Percentiles rank a stretch among this genome's conserved stretches.
phyloP scores from a whole-genome alignment of 2,888 invertebrate genomes.

The Cremastobaeus sp. region DNA sequence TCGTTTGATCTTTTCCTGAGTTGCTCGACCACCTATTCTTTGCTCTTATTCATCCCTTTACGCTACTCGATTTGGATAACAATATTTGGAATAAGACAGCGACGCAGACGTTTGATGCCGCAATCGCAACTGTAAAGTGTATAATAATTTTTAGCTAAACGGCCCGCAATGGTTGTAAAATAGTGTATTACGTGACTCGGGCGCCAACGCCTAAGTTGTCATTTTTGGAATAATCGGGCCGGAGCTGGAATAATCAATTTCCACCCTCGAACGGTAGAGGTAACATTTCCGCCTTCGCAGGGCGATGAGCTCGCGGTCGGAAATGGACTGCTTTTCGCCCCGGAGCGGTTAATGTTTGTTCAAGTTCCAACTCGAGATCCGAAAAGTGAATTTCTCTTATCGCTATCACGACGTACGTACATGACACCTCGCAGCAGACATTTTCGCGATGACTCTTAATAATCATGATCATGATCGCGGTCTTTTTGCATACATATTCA shows the following conservation, averaged over 20 bases:
- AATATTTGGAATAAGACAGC: slow-evolving; percentile 20
- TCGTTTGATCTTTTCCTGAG: slow-evolving; percentile 2
- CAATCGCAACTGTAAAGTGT: slow-evolving; percentile 50
- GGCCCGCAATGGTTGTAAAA: slow-evolving; percentile 35
- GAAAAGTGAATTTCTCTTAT: too few species aligned
- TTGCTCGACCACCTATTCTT: background rate
- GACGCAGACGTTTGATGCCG: slow-evolving; percentile 25
- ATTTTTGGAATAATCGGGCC: too few species aligned
- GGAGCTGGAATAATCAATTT: too few species aligned
- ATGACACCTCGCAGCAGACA: slow-evolving; percentile 25
- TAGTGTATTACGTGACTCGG: slow-evolving; percentile 18
- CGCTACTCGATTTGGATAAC: slow-evolving; percentile 12
- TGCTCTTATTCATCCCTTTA: slow-evolving; percentile 3
- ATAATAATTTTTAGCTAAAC: slow-evolving; percentile 52
- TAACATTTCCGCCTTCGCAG: too few species aligned
- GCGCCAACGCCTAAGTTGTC: too few species aligned
- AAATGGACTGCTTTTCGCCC: too few species aligned
- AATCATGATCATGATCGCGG: slow-evolving; percentile 8
- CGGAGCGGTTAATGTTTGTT: too few species aligned
- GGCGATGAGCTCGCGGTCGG: too few species aligned
- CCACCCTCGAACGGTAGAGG: too few species aligned
- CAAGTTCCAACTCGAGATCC: too few species aligned
- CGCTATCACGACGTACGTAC: slow-evolving; percentile 18
- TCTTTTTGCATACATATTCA: slow-evolving; percentile 34
- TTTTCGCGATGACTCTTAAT: slow-evolving; percentile 1